Evolutionary conservation across 2,113 vertebrate genomes (phyloP), one percentile per base, ranked within the genome.

Genomic region (Tetraodon nigroviridis): DNA sequence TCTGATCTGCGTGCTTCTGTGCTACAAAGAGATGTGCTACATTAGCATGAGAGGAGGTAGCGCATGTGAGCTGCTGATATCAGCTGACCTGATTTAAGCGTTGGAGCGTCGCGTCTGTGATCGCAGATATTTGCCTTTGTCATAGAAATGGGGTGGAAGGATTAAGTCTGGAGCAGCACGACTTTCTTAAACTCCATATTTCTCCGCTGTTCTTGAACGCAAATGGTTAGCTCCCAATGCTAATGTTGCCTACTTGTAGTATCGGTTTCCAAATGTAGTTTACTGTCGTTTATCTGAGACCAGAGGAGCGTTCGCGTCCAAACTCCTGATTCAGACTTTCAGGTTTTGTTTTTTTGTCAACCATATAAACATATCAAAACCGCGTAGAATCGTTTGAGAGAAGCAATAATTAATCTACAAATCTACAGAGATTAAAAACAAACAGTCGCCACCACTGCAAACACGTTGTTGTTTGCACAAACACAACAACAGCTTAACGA

Each of bases 401-500:
- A 52, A 69, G 27, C 14, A 13, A 22, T 55, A 64, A 73, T 78
- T 82, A 76, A 62, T 69, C 42, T 19, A 41, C 54, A 58, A 76
- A 66, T 65, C 55, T 42, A 6, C 19, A 60, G 52, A 59, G 29
- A 22, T n/a, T 47, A 64, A 74, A 62, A 55, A 69, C 61, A 80
- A 62, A 29, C 14, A 55, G 59, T 44, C 78, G 19, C 24, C 58
- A 40, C 29, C 6, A 55, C 76, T 73, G 69, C 71, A 76, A 61
- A 82, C 67, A 53, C 24, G 62, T 64, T 74, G 75, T 70, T 74
- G 61, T 76, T 81, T 52, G 11, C 79, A 69, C 77, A 82, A 80
- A 82, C 75, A 80, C 51, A 84, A 83, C 78, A 86, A 69, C 82
- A 79, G 79, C 86, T 82, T 79, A 88, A 82, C 84, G 78, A 85